Base-by-base conservation (phyloP, 2,113 vertebrate species). In the Myotis lucifugus region DNA sequence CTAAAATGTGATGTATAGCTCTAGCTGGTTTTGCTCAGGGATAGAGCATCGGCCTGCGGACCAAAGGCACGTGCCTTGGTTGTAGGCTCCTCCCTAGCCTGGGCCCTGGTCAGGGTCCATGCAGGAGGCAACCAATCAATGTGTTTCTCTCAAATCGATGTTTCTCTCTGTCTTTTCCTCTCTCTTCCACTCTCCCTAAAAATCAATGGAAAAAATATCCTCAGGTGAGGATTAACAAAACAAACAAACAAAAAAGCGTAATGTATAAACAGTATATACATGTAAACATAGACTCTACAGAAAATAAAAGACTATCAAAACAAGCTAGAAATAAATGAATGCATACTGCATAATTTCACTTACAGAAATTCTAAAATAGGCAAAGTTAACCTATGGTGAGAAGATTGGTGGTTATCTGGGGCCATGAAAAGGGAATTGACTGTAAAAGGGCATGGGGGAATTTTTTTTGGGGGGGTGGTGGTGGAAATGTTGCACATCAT, bases 261-360 rank as follows among this genome's bases (percentile, higher is more conserved):
- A 61, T 81, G 15, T 82, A 78, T 91, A 82, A 81, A 85, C 67
- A 42, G 61, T 85, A 64, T 46, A 76, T n/a, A 67, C 11, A 11
- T 48, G 11, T 69, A 70, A 89, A 74, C 48, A 76, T 67, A 77
- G n/a, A 79, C 42, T 37, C 50, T 59, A 40, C 19, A 40, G 12
- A 56, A 90, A 87, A 93, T 46, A 82, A 82, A 90, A 69, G 25
- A 64, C 15, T 82, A 37, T 61, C 17, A 19, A 85, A 94, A 77
- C 19, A 67, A 77, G 14, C 9, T 66, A 56, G 10, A 61, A 13
- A 32, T 40, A 93, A 90, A 93, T 85, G 12, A 82, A 78, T 77
- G 4, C 1, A 21, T 59, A 40, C 4, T 77, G 6, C 74, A 23
- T 50, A 5, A 18, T 90, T 88, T 96, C 54, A 8, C 42, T 85